Evolutionary conservation across 92 coral and sea anemone genomes (phyloP), one percentile per base, ranked within the genome.

Genomic region (Plumapathes pennacea): DNA sequence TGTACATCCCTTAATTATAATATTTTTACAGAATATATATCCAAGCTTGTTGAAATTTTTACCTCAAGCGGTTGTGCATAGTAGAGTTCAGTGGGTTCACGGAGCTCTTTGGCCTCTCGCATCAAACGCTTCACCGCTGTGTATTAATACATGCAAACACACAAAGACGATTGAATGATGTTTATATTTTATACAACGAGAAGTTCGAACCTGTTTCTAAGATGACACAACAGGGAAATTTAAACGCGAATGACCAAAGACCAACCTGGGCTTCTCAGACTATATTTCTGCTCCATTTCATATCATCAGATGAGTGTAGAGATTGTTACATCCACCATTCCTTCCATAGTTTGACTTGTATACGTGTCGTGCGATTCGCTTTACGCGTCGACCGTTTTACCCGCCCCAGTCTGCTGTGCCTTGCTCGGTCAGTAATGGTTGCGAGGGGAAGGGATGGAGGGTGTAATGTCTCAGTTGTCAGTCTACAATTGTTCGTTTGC

Each of bases 11-110:
- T n/a, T n/a, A n/a, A n/a, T n/a, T n/a, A n/a, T n/a, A n/a, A n/a
- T n/a, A n/a, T n/a, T n/a, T n/a, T n/a, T n/a, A n/a, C n/a, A n/a
- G n/a, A n/a, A n/a, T n/a, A n/a, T n/a, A n/a, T n/a, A n/a, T 11
- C 47, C 13, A 41, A 47, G 8, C 7, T 11, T 47, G 15, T 4
- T 2, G 3, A 3, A 3, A 2, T 4, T 24, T 49, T 47, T 81
- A 94, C 99, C 88, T 94, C 99, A 22, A 94, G 66, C 18, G 99
- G 99, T 69, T 94, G 99, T 9, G 99, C 96, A 64, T 62, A 84
- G 55, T 88, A 94, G 40, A 88, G 76, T 36, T 85, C 86, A 32
- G 99, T 94, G 8, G 96, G 78, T 21, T 88, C 76, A 38, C 54
- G 80, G 1, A 94, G 82, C 34, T 94, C 99, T 56, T 81, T 84